A percentile compares a stretch with the other conserved stretches of the same genome.
Evolutionary conservation across 2,888 invertebrate species (phyloP).

Genomic region (Epistrophella euchroma): DNA sequence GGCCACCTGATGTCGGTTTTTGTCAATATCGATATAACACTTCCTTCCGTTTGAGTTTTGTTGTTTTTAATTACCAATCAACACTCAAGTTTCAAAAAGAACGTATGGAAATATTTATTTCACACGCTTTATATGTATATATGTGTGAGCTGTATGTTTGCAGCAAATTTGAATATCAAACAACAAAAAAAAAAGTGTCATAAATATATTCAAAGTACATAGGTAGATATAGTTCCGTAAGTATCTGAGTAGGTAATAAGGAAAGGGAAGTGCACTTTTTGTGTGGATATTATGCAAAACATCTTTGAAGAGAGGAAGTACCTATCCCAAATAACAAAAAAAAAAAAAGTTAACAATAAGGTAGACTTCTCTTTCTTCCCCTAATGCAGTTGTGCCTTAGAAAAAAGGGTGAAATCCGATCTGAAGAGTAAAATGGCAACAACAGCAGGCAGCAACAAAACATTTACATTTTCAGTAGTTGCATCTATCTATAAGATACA

Average conservation of each 20-base stretch:
- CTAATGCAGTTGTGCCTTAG: constrained; percentile 23
- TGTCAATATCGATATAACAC: constrained; percentile 14
- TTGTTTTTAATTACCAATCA: constrained; percentile 73
- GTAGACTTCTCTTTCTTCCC: constrained; percentile 7
- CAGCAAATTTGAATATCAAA: constrained; percentile 71
- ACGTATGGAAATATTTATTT: constrained; percentile 50
- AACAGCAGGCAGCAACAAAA: constrained; percentile 44
- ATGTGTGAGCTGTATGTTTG: constrained; percentile 21
- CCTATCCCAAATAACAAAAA: constrained; percentile 23
- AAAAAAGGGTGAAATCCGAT: constrained; percentile 74
- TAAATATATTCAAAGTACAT: constrained; percentile 42
- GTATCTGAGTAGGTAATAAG: constrained; percentile 73
- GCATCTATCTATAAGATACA: constrained; percentile 52
- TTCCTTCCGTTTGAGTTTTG: constrained; percentile 58
- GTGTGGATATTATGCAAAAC: constrained; percentile 52
- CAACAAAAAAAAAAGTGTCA: constrained; percentile 46
- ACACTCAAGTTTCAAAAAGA: constrained; percentile 70
- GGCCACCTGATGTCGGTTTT: constrained; percentile 64
- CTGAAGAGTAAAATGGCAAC: constrained; percentile 53
- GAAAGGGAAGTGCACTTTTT: constrained; percentile 77
- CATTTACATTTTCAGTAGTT: constrained; percentile 37
- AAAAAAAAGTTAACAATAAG: constrained; percentile 22
- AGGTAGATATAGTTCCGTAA: constrained; percentile 39
- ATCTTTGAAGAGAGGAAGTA: constrained; percentile 66
- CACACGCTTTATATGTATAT: constrained; percentile 55